Evolutionary conservation across 2,797 vertebrate species (phyloP).

Genomic region (Hypotaenidia philippensis): DNA sequence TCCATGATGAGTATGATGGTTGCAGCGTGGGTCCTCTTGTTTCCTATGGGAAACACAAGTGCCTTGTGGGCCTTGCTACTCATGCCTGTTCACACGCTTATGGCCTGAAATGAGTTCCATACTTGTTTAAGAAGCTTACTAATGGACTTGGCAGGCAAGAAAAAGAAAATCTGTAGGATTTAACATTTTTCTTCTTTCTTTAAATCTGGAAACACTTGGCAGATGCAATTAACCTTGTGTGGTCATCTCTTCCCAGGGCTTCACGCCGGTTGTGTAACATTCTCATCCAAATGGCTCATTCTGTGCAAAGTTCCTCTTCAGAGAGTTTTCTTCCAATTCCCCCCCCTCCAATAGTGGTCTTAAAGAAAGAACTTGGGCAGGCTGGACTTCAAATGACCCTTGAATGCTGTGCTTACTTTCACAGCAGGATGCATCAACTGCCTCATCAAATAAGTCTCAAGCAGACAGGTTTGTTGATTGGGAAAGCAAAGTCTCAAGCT

Average conservation of each 20-base stretch:
- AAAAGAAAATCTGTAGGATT: not conserved
- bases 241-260: constrained; percentile 19
- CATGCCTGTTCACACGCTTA: not conserved
- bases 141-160: not conserved
- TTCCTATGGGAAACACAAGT: not conserved
- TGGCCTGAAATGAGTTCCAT: not conserved
- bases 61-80: not conserved
- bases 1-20: not conserved
- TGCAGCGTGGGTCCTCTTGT: not conserved
- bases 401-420: constrained; percentile 48
- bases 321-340: constrained; percentile 6
- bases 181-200: constrained; percentile 15
- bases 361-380: constrained; percentile 24
- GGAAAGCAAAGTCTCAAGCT: constrained; percentile 45
- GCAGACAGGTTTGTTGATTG: constrained; percentile 54
- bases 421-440: constrained; percentile 55
- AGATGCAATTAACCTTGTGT: constrained; percentile 53
- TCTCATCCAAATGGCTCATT: constrained; percentile 13
- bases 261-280: rapidly evolving
- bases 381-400: constrained; percentile 68
- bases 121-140: not conserved
- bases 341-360: not conserved
- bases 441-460: constrained; percentile 63
- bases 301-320: not conserved
- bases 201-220: constrained; percentile 45